A percentile compares a stretch with the other conserved stretches of the same genome.
Conservation (phyloP, 2,797 vertebrate genomes). For the Galaxias olidus region DNA sequence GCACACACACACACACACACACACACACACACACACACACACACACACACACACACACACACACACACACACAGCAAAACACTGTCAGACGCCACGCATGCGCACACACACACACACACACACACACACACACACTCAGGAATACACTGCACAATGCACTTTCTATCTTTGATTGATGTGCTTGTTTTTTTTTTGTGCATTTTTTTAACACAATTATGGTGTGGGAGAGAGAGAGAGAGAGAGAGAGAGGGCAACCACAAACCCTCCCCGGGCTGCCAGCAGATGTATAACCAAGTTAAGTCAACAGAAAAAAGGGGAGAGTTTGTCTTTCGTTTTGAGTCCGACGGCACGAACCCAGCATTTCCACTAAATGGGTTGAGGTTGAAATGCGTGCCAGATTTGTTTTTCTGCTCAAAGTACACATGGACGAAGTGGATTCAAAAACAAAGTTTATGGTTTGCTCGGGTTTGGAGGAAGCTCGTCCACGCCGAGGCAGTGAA, state of each 20-base stretch:
- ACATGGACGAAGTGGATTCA: conserved; percentile 23
- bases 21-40: background rate
- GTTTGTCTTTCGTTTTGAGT: conserved; percentile 18
- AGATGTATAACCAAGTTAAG: conserved; percentile 48
- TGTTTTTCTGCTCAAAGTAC: conserved; percentile 28
- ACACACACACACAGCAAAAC: conserved; percentile 3
- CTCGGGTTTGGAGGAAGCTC: conserved; percentile 42
- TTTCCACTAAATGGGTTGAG: background rate
- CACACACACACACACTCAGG: conserved; percentile 12
- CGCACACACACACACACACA: conserved; percentile 2
- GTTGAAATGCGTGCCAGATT: conserved; percentile 22
- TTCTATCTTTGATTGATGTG: background rate
- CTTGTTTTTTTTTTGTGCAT: conserved; percentile 41
- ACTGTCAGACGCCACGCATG: too few relatives aligned
- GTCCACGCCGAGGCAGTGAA: conserved; percentile 48
- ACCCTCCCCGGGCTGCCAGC: conserved; percentile 32
- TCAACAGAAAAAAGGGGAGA: conserved; percentile 37
- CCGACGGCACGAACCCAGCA: background rate
- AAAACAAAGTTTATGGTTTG: conserved; percentile 46
- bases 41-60: conserved; percentile 8
- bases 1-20: background rate
- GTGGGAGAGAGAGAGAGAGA: conserved; percentile 30
- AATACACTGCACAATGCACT: conserved; percentile 3
- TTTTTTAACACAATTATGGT: conserved; percentile 50
- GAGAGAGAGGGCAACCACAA: conserved; percentile 43